Conservation (phyloP, 2,888 invertebrate genomes). For the Parasteatoda lunata region DNA sequence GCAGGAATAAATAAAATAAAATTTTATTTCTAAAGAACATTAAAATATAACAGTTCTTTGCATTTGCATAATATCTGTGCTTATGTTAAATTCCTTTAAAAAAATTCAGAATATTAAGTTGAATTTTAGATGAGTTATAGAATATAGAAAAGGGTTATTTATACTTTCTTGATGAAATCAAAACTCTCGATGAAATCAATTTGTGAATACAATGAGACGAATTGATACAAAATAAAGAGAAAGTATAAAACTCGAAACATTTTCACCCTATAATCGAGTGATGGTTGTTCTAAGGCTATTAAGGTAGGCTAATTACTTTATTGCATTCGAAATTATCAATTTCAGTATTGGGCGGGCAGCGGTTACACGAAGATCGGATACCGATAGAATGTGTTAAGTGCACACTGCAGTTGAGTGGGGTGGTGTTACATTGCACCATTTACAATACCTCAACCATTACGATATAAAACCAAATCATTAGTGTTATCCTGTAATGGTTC, state of each 20-base stretch:
- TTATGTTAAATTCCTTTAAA: no score
- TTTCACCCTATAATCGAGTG: not conserved
- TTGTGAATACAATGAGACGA: no score
- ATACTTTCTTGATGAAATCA: no score
- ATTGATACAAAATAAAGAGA: no score
- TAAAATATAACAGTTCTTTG: no score
- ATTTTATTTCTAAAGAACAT: no score
- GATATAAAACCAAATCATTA: constrained; percentile 2
- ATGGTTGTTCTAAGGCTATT: not conserved
- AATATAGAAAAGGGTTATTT: no score
- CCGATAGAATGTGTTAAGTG: not conserved
- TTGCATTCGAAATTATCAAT: constrained; percentile 3
- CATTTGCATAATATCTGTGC: no score
- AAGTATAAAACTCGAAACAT: not conserved
- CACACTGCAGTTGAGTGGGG: not conserved
- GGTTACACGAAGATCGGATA: constrained; percentile 1
- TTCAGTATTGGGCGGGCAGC: not conserved
- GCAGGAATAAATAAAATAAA: no score
- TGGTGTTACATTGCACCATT: not conserved
- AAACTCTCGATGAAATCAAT: no score
- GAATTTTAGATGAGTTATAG: no score
- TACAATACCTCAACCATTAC: not conserved
- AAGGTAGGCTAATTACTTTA: constrained; percentile 1
- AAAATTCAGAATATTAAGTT: no score
- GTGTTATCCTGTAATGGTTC: not conserved